Evolutionary conservation across 1,140 invertebrate genomes (phyloP).

Genomic region (Nixonia krombeini): DNA sequence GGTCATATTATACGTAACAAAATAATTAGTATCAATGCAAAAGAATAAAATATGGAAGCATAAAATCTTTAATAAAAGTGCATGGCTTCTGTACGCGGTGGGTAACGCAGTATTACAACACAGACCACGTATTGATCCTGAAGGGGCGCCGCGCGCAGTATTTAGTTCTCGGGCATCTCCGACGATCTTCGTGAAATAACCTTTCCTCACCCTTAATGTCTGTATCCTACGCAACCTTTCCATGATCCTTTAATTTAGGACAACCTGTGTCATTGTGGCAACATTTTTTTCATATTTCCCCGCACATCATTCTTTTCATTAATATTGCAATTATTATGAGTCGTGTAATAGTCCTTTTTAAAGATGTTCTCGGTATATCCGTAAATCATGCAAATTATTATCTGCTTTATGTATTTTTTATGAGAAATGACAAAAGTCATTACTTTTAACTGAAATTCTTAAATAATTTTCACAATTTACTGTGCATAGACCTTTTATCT

Average conservation of each 20-base stretch:
- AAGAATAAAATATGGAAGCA: no score
- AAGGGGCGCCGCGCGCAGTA: slow-evolving; percentile 63
- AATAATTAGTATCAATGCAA: no score
- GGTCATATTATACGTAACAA: no score
- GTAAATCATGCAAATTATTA: no score
- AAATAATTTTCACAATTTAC: no score
- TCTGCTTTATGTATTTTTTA: no score
- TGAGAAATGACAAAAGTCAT: no score
- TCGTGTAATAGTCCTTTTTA: not conserved
- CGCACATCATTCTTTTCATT: not conserved
- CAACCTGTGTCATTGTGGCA: slow-evolving; percentile 32
- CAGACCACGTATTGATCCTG: slow-evolving; percentile 63
- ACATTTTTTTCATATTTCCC: slow-evolving; percentile 18
- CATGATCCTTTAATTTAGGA: slow-evolving; percentile 48
- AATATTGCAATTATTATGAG: not conserved
- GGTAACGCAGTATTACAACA: slow-evolving; percentile 61
- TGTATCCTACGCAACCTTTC: slow-evolving; percentile 57
- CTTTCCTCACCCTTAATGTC: slow-evolving; percentile 64
- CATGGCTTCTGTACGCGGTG: slow-evolving; percentile 49
- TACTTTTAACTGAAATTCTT: no score
- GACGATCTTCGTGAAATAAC: slow-evolving; percentile 65
- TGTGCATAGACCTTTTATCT: no score
- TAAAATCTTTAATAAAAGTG: slow-evolving; percentile 48
- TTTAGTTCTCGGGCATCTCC: slow-evolving; percentile 63
- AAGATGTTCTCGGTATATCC: no score